Conservation (phyloP, 2,113 vertebrate species). For the Corythaeola cristata region DNA sequence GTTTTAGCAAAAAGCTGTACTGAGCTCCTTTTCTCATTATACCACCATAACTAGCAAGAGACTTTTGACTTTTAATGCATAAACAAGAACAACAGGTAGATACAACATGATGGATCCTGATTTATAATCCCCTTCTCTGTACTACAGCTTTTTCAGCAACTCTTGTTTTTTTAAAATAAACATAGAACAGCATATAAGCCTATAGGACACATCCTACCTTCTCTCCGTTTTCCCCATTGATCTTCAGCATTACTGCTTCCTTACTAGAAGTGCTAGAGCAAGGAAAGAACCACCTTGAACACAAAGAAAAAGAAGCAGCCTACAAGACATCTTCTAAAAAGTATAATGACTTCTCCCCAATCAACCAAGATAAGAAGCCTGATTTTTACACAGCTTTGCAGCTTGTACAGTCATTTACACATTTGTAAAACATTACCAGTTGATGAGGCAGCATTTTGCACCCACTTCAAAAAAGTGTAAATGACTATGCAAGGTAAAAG, state of each 20-base stretch:
- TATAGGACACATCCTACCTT: not conserved
- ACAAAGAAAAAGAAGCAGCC: not conserved
- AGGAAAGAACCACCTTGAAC: not conserved
- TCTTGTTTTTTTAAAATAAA: not conserved
- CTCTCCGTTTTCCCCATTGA: accelerated
- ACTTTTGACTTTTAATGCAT: not conserved
- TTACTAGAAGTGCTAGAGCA: accelerated
- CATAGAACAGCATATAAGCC: not conserved
- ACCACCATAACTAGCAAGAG: not conserved
- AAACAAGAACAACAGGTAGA: accelerated
- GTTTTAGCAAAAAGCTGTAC: not conserved
- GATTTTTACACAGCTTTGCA: not conserved
- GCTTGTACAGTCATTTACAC: not conserved
- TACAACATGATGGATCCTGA: accelerated
- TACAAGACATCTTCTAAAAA: not conserved
- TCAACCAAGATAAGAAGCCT: not conserved
- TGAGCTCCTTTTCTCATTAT: not conserved
- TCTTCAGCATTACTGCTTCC: not conserved
- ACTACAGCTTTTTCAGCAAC: not conserved
- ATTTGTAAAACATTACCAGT: not conserved
- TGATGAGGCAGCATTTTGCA: not conserved
- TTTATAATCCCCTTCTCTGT: not conserved
- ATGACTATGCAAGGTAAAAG: not conserved
- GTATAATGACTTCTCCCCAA: accelerated
- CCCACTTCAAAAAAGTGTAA: not conserved